Conservation (phyloP, 1,140 invertebrate species). For the Amphibalanus amphitrite region DNA sequence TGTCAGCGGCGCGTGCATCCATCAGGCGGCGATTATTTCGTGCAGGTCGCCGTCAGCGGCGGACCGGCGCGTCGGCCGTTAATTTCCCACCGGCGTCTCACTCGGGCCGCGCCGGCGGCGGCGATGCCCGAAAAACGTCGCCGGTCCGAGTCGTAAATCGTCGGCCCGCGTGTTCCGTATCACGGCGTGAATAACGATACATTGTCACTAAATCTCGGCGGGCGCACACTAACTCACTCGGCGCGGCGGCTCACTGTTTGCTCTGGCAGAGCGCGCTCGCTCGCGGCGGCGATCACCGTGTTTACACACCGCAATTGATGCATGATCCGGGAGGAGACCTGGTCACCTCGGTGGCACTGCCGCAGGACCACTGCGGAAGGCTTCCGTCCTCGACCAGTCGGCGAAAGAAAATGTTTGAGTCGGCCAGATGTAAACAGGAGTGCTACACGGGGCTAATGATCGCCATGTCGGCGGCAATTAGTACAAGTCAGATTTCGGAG, state of each 20-base stretch:
- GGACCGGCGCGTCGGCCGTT: neutral
- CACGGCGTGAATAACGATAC: neutral
- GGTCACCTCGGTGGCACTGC: neutral
- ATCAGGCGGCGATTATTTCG: neutral
- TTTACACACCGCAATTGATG: neutral
- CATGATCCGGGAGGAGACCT: neutral
- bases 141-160: neutral
- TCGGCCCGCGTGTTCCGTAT: neutral
- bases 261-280: neutral
- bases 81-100: neutral
- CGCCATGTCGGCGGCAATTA: neutral
- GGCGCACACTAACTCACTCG: neutral
- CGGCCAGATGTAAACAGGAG: neutral
- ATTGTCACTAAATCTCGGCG: slow-evolving; percentile 1
- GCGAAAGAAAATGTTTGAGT: neutral
- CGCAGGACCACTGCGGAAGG: neutral
- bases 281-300: neutral
- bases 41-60: neutral
- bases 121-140: neutral
- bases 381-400: neutral
- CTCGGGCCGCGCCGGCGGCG: neutral
- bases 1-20: neutral
- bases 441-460: neutral
- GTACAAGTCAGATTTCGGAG: neutral
- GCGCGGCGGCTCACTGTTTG: neutral